These are phyloP conservation scores for Drosophila borealis DNA, from an alignment of 2,888 invertebrate genomes.

Conservation along the genomic window DNA sequence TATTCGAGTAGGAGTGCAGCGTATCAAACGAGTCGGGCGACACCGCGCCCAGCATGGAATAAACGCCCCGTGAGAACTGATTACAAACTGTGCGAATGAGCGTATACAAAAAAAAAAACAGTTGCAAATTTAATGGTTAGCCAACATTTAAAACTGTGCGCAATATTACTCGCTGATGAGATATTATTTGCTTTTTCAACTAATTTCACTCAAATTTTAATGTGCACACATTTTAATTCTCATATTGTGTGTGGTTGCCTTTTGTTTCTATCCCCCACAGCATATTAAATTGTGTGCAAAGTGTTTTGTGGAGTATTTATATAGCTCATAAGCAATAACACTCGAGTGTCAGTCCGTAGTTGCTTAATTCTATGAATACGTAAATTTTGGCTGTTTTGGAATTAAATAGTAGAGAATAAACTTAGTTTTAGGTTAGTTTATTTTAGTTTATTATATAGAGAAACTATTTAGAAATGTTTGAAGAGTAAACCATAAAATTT, in stretches of 20 bases:
- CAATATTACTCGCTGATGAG: background rate
- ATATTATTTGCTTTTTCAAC: constrained; percentile 16
- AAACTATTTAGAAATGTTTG: too few species aligned
- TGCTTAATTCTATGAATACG: too few species aligned
- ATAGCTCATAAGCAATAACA: constrained; percentile 1
- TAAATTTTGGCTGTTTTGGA: too few species aligned
- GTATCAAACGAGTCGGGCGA: constrained; percentile 98
- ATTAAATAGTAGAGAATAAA: too few species aligned
- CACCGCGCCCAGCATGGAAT: constrained; percentile 95
- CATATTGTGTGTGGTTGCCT: background rate
- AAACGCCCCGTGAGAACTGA: constrained; percentile 95
- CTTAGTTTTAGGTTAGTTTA: too few species aligned
- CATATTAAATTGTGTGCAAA: background rate
- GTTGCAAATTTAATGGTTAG: background rate
- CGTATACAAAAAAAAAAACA: constrained; percentile 3
- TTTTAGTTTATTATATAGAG: too few species aligned
- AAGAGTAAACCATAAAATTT: too few species aligned
- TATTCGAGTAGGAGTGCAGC: constrained; percentile 96
- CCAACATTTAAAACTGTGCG: background rate
- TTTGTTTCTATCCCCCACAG: background rate
- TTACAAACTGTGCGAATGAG: constrained; percentile 90
- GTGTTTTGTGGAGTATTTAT: background rate
- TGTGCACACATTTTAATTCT: constrained; percentile 5
- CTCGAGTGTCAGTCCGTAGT: too few species aligned
- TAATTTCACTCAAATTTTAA: constrained; percentile 8